Evolutionary conservation across 2,888 invertebrate species (phyloP), one percentile per base, ranked within the genome.

Genomic region (Drosophila cracens): DNA sequence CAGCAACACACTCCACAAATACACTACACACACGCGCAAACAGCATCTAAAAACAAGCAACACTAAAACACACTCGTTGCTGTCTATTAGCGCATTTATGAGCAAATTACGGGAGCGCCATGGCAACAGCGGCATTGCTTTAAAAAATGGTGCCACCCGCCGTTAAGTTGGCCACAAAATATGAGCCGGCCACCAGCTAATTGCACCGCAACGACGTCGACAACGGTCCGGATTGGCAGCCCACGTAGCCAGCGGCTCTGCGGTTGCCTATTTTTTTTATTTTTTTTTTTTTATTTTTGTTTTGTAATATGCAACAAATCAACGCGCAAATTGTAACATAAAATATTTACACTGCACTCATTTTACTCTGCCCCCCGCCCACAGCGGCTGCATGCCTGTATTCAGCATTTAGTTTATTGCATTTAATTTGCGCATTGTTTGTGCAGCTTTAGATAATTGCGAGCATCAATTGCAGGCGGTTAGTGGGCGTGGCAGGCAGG

Each of bases 341-440:
- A 85, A 89, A 89, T 85, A 85, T 89, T 85, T 85, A 82, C 81
- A 84, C 73, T 71, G 78, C 64, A 61, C 71, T 49, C 63, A 27
- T 46, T 48, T 48, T 56, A 16, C 38, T n/a, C 31, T 31, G 21
- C 46, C 43, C 6, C 21, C 33, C 59, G 31, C 34, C 52, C 56
- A 16, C 54, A 16, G 59, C 27, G 40, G 46, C 43, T 63, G 36
- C 46, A 52, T 16, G 25, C 38, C 31, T 6, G 21, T 40, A 10
- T 21, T 18, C 53, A 49, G 62, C 54, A 68, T 68, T 85, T 89
- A 72, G 87, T 85, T 85, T 85, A 89, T 84, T 87, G 85, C 87
- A 84, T 87, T 85, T 89, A 87, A 85, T 85, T 85, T 87, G 85
- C 80, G 74, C 85, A 84, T 85, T 89, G 89, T 85, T 85, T 87